Evolutionary conservation across 2,797 vertebrate genomes (phyloP).

Genomic region (Falco peregrinus): DNA sequence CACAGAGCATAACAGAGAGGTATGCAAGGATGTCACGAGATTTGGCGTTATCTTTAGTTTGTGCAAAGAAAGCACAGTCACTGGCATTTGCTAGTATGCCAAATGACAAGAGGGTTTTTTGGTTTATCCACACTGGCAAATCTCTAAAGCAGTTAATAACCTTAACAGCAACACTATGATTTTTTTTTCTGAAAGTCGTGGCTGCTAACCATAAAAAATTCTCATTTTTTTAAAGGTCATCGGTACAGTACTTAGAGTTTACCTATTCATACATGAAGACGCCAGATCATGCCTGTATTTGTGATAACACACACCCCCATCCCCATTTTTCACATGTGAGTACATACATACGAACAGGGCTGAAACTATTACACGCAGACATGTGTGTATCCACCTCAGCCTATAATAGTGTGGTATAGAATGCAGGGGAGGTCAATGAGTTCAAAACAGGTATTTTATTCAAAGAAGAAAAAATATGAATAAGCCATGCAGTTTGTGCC

Average conservation of each 20-base stretch:
- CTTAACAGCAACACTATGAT: background rate
- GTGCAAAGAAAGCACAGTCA: background rate
- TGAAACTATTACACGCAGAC: background rate
- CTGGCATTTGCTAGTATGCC: background rate
- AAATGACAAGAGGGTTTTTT: background rate
- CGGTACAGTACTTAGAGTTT: background rate
- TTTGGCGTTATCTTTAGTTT: slow-evolving; percentile 9
- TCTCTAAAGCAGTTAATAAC: slow-evolving; percentile 1
- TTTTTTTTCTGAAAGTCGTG: background rate
- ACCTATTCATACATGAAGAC: background rate
- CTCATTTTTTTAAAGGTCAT: background rate
- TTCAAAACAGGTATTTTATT: background rate
- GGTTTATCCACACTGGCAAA: background rate
- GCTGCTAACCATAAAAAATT: background rate
- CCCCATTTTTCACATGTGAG: background rate
- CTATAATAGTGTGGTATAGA: background rate
- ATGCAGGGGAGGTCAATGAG: background rate
- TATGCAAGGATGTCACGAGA: background rate
- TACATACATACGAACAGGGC: background rate
- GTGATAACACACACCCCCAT: background rate
- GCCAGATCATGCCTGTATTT: background rate
- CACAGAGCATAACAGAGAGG: background rate
- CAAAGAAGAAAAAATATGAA: background rate
- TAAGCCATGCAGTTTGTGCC: background rate
- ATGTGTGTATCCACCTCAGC: background rate